Conservation (phyloP, 1,140 invertebrate species). For the Drosophila bipectinata region DNA sequence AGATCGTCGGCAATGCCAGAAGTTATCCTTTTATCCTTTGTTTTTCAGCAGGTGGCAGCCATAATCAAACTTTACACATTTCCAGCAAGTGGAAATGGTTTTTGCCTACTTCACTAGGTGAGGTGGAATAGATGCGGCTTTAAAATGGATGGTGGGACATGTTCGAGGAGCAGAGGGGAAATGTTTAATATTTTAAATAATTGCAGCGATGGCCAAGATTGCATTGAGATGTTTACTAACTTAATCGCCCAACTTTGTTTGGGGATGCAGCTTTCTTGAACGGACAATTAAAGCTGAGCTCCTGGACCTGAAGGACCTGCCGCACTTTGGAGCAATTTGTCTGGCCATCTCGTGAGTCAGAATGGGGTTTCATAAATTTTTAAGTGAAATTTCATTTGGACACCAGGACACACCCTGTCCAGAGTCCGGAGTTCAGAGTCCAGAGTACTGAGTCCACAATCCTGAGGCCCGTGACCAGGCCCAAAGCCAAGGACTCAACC, state of each 20-base stretch:
- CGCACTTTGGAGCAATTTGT: slow-evolving; percentile 46
- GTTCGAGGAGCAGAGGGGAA: no score
- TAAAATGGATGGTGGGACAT: background rate
- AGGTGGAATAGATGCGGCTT: background rate
- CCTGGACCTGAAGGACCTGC: slow-evolving; percentile 24
- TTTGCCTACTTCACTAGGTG: background rate
- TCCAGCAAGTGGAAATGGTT: slow-evolving; percentile 61
- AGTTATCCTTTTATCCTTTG: background rate
- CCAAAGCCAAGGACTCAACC: slow-evolving; percentile 37
- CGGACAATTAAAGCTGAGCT: slow-evolving; percentile 12
- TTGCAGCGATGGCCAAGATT: background rate
- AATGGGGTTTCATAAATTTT: slow-evolving; percentile 74
- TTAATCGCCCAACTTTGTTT: background rate
- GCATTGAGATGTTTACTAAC: background rate
- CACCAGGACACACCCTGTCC: background rate
- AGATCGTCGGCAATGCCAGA: no score
- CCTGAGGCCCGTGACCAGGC: slow-evolving; percentile 46
- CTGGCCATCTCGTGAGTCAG: slow-evolving; percentile 41
- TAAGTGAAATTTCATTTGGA: slow-evolving; percentile 68
- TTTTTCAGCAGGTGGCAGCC: slow-evolving; percentile 19
- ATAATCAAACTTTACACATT: slow-evolving; percentile 78
- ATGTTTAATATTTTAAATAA: no score
- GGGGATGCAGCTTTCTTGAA: background rate
- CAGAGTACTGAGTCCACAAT: slow-evolving; percentile 12
- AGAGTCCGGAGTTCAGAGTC: slow-evolving; percentile 10